These are phyloP conservation scores for Danionella dracula DNA, from an alignment of 2,797 vertebrate genomes.

Conservation along the genomic window DNA sequence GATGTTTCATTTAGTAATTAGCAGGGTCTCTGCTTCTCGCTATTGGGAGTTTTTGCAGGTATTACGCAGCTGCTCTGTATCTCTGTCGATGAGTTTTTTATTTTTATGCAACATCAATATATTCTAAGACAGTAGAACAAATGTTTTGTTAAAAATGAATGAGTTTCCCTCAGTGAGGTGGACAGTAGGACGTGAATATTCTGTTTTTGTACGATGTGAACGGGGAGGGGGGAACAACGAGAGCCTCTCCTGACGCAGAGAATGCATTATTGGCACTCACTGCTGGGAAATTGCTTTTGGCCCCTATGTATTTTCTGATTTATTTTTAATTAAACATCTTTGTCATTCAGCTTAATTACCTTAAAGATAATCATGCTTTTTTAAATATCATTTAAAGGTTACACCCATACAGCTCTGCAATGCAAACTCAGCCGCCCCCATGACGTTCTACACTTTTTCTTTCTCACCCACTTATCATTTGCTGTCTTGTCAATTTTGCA, in stretches of 20 bases:
- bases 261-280: constrained; percentile 38
- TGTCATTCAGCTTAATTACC: constrained; percentile 64
- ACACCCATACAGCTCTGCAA: constrained; percentile 53
- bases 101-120: constrained; percentile 29
- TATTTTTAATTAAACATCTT: constrained; percentile 68
- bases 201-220: constrained; percentile 14
- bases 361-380: constrained; percentile 60
- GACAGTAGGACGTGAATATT: constrained; percentile 26
- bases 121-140: constrained; percentile 27
- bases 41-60: background rate
- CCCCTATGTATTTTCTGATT: constrained; percentile 56
- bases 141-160: constrained; percentile 3
- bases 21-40: constrained; percentile 10
- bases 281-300: constrained; percentile 54
- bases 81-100: constrained; percentile 14
- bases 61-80: constrained; percentile 1
- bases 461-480: background rate
- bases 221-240: constrained; percentile 29
- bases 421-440: constrained; percentile 55
- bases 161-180: background rate
- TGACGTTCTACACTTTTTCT: constrained; percentile 44
- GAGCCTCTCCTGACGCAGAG: constrained; percentile 27
- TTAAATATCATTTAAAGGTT: constrained; percentile 72
- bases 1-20: constrained; percentile 21
- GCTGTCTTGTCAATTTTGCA: constrained; percentile 6